Conservation (phyloP, 2,888 invertebrate species). For the Myopa testacea region DNA sequence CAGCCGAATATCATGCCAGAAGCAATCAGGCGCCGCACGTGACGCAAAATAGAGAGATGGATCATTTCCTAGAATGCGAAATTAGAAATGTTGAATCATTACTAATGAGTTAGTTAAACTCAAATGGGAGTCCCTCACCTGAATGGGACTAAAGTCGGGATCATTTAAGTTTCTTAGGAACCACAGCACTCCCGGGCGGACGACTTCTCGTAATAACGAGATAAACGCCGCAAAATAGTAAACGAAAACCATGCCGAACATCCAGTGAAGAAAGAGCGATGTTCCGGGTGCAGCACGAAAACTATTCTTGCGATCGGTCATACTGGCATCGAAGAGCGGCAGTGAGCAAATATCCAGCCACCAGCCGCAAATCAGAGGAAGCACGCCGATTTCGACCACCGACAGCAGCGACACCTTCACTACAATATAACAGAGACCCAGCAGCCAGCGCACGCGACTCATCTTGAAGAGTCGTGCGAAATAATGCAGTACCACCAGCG, state of each 20-base stretch:
- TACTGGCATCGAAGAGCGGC: conserved; percentile 85
- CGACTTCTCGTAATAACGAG: conserved; percentile 88
- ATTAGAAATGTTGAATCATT: conserved; percentile 6
- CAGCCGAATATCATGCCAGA: conserved; percentile 97
- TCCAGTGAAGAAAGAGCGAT: conserved; percentile 98
- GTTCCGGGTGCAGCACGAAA: conserved; percentile 94
- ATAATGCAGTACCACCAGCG: conserved; percentile 85
- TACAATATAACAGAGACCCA: conserved; percentile 90
- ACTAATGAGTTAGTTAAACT: background rate
- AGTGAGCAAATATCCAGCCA: conserved; percentile 99
- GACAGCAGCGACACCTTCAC: conserved; percentile 90
- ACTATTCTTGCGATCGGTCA: conserved; percentile 87
- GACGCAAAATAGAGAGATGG: conserved; percentile 91
- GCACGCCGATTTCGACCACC: conserved; percentile 96
- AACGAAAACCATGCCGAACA: conserved; percentile 98
- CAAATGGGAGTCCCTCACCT: conserved; percentile 71
- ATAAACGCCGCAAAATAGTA: conserved; percentile 99
- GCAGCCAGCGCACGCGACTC: conserved; percentile 82
- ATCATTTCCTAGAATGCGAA: conserved; percentile 86
- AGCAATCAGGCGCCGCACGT: conserved; percentile 89
- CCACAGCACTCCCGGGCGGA: conserved; percentile 98
- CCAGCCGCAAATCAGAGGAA: conserved; percentile 98
- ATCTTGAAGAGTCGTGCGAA: conserved; percentile 84
- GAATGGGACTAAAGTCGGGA: conserved; percentile 99
- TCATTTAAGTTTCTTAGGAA: conserved; percentile 98